Conservation (phyloP, 2,888 invertebrate species). For the Phymatocera aterrima region DNA sequence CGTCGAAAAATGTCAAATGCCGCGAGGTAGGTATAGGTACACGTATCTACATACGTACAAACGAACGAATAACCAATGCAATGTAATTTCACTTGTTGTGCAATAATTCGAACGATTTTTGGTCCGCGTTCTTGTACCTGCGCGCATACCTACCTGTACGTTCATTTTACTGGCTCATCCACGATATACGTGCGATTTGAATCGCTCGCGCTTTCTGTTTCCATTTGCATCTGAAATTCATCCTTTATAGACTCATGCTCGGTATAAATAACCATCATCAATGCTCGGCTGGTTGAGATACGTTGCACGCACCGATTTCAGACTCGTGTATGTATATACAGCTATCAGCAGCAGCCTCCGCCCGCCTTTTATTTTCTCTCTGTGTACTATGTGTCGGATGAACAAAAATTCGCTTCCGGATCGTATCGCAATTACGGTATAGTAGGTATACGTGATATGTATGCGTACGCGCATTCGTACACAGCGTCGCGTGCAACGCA, state of each 20-base stretch:
- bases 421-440: too few species aligned
- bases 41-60: neutral
- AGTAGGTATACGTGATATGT: too few species aligned
- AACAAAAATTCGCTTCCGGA: too few species aligned
- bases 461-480: too few species aligned
- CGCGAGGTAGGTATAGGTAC: too few species aligned
- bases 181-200: neutral
- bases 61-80: constrained; percentile 36
- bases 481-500: too few species aligned
- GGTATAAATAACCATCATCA: neutral
- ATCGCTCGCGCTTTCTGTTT: constrained; percentile 37
- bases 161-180: too few species aligned
- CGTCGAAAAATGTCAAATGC: neutral
- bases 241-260: neutral
- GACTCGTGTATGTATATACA: constrained; percentile 38
- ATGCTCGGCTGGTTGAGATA: neutral
- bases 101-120: constrained; percentile 43
- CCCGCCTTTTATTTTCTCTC: neutral
- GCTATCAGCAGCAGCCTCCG: neutral
- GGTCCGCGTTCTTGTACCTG: neutral
- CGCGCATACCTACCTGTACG: neutral
- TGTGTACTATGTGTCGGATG: neutral
- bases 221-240: constrained; percentile 21
- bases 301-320: constrained; percentile 4
- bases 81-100: constrained; percentile 58